A percentile compares a stretch with the other conserved stretches of the same genome.
Evolutionary conservation across 2,888 invertebrate species (phyloP).

Genomic region (Tenthredo mesomela): DNA sequence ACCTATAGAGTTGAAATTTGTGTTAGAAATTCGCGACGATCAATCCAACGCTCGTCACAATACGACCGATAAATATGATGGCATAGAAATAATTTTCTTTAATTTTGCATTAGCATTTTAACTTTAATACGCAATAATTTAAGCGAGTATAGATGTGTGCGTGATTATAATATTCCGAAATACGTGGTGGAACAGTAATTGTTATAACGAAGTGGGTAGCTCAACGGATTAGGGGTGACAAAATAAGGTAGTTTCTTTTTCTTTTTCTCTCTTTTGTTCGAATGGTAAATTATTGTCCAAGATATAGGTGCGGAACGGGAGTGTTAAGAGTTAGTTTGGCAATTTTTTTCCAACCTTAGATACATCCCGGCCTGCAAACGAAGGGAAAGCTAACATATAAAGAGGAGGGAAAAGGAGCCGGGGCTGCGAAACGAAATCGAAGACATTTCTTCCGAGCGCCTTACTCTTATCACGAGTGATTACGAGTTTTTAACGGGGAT

Average conservation of each 20-base stretch:
- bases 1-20: not conserved
- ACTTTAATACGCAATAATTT: not conserved
- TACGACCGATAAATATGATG: not conserved
- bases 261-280: not conserved
- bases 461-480: conserved; percentile 68
- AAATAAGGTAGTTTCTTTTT: not conserved
- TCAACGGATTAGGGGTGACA: conserved; percentile 5
- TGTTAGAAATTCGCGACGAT: not conserved
- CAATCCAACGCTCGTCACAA: not conserved
- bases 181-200: not conserved
- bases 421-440: conserved; percentile 43
- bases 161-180: not conserved
- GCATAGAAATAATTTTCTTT: not conserved
- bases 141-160: not conserved
- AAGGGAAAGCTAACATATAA: not conserved
- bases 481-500: conserved; percentile 69
- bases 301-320: not conserved
- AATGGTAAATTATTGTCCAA: conserved; percentile 4
- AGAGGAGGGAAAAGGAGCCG: not conserved
- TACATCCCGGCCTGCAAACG: not conserved
- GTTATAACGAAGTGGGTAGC: conserved; percentile 38
- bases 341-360: conserved; percentile 18
- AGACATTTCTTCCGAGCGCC: conserved; percentile 62
- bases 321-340: not conserved
- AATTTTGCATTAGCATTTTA: not conserved